Evolutionary conservation across 2,797 vertebrate species (phyloP).

Genomic region (Glyptemys insculpta): DNA sequence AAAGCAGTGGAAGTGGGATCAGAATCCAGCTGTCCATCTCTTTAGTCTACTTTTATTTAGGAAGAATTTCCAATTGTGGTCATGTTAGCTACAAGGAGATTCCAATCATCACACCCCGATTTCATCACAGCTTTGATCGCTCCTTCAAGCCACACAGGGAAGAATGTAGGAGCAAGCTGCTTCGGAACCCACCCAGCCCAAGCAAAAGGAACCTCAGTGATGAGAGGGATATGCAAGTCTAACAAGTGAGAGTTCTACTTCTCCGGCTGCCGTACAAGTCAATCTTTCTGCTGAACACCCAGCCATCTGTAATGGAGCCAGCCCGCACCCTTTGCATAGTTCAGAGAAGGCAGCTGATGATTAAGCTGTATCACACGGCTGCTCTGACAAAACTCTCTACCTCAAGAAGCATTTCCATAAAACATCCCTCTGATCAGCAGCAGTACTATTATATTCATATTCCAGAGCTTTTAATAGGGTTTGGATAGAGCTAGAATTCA

Average conservation of each 20-base stretch:
- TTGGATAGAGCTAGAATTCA: not conserved
- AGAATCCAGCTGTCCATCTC: not conserved
- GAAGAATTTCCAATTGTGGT: not conserved
- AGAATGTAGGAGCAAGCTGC: not conserved
- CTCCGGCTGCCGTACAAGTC: not conserved
- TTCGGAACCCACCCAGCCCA: not conserved
- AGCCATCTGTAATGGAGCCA: not conserved
- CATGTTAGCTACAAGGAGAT: not conserved
- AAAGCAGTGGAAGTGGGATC: not conserved
- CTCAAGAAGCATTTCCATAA: not conserved
- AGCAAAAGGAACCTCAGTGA: not conserved
- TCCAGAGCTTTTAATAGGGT: not conserved
- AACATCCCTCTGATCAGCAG: rapidly evolving
- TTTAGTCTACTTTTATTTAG: not conserved
- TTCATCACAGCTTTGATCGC: not conserved
- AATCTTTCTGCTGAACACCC: not conserved
- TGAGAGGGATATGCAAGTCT: not conserved
- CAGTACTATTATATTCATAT: not conserved
- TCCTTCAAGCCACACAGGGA: not conserved
- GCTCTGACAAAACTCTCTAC: not conserved
- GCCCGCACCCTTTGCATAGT: not conserved
- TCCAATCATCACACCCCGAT: not conserved
- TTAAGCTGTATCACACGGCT: not conserved
- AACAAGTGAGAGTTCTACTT: rapidly evolving
- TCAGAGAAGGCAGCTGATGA: not conserved